phyloP scores from a whole-genome alignment of 2,113 vertebrate genomes.

The human region GRCh38 chr15:98908501-98909000 shows the following conservation, averaged over 20 bases:
- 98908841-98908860: conserved; percentile 88
- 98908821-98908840: conserved; percentile 95
- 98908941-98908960: background rate
- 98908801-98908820: conserved; percentile 94
- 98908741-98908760: conserved; percentile 96
- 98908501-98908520: background rate
- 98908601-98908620: rapidly evolving
- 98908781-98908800: conserved; percentile 95
- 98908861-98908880: conserved; percentile 92
- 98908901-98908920: conserved; percentile 84
- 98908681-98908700: conserved; percentile 94
- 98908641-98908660: rapidly evolving
- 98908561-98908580: background rate
- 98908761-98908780: conserved; percentile 95
- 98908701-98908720: conserved; percentile 97
- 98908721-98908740: conserved; percentile 98
- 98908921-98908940: rapidly evolving
- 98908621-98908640: rapidly evolving
- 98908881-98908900: conserved; percentile 97
- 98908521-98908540: rapidly evolving
- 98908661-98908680: background rate
- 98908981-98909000: rapidly evolving
- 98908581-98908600: rapidly evolving
- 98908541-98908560: background rate
- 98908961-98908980: rapidly evolving